phyloP scores from a whole-genome alignment of 2,797 vertebrate species.

The Anniella stebbinsi region DNA sequence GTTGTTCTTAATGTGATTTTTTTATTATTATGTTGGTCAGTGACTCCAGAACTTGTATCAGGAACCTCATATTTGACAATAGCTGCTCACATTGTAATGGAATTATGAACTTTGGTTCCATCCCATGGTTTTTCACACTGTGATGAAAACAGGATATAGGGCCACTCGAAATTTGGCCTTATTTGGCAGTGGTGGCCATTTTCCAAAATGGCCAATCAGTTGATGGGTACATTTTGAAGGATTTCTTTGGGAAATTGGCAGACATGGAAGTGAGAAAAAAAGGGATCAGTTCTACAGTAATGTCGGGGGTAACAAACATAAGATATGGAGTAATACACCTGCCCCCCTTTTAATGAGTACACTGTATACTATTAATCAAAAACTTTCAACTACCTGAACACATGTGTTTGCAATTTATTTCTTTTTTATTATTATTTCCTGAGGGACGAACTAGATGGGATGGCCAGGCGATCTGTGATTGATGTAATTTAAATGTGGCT shows the following conservation, averaged over 20 bases:
- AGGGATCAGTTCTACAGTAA: neutral
- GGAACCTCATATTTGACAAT: neutral
- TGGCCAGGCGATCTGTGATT: no score
- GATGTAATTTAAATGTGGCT: neutral
- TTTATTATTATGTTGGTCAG: neutral
- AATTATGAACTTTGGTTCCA: neutral
- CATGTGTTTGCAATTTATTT: neutral
- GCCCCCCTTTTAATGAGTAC: neutral
- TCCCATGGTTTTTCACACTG: neutral
- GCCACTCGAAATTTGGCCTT: neutral
- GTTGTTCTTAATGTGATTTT: neutral
- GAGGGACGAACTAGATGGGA: neutral
- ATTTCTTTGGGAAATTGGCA: neutral
- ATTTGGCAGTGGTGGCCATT: no score
- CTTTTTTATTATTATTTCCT: neutral
- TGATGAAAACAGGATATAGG: no score
- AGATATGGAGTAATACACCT: neutral
- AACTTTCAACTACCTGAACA: neutral
- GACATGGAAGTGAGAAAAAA: neutral
- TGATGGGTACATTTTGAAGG: neutral
- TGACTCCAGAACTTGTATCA: neutral
- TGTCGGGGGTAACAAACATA: neutral
- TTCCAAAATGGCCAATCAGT: no score
- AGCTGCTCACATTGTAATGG: no score
- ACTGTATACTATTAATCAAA: neutral